Evolutionary conservation across 2,797 vertebrate species (phyloP).

Genomic region (Falco rusticolus): DNA sequence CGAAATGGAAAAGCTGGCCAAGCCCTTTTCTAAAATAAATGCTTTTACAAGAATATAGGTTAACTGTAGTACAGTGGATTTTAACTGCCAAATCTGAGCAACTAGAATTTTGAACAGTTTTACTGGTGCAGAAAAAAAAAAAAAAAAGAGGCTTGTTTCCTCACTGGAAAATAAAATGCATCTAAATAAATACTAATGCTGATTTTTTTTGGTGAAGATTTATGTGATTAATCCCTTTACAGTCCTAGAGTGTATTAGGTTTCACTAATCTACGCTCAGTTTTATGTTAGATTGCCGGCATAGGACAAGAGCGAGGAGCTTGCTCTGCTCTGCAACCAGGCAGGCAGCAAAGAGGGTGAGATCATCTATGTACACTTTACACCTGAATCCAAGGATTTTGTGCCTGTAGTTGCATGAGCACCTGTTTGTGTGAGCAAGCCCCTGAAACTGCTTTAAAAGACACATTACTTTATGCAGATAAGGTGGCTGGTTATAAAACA

Average conservation of each 20-base stretch:
- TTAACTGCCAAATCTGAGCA: background rate
- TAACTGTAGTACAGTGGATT: background rate
- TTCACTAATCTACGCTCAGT: background rate
- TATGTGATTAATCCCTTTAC: background rate
- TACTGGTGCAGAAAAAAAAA: background rate
- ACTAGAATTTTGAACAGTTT: background rate
- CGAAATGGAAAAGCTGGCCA: background rate
- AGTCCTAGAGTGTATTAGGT: background rate
- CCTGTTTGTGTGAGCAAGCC: background rate
- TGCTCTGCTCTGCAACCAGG: background rate
- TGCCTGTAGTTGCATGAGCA: background rate
- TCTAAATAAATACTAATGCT: background rate
- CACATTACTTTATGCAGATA: background rate
- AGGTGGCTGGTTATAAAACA: background rate
- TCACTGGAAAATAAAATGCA: background rate
- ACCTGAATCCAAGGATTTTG: background rate
- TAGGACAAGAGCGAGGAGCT: background rate
- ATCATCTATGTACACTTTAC: background rate
- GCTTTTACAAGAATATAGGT: background rate
- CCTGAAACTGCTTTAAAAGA: background rate
- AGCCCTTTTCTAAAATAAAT: background rate
- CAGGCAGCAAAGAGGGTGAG: fast-evolving
- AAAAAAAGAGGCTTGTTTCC: background rate
- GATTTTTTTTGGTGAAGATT: background rate
- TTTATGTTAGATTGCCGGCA: background rate